phyloP scores from a whole-genome alignment of 2,888 invertebrate species.

The Choreutis nemorana region DNA sequence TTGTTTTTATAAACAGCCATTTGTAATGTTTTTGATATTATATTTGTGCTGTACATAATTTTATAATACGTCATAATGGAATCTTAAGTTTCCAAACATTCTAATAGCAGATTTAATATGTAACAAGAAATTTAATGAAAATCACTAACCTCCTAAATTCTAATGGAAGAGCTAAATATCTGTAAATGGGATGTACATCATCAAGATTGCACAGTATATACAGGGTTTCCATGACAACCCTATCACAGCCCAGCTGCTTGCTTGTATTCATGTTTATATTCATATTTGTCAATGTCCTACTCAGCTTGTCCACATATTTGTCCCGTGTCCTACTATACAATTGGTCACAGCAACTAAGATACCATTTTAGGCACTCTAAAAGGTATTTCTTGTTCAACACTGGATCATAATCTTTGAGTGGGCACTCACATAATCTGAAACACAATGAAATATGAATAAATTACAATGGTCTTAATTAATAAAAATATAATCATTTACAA shows the following conservation, averaged over 20 bases:
- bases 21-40: too few relatives aligned
- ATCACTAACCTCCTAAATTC: constrained; percentile 47
- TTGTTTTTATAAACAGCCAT: too few relatives aligned
- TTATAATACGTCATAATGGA: neutral
- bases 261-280: constrained; percentile 11
- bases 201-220: constrained; percentile 74
- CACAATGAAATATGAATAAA: constrained; percentile 7
- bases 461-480: too few relatives aligned
- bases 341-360: constrained; percentile 65
- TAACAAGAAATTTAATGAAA: too few relatives aligned
- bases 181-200: constrained; percentile 58
- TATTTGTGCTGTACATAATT: too few relatives aligned
- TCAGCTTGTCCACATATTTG: constrained; percentile 5
- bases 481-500: too few relatives aligned
- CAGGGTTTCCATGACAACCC: constrained; percentile 70
- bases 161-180: constrained; percentile 51
- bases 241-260: constrained; percentile 24
- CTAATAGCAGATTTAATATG: too few relatives aligned
- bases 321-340: constrained; percentile 15
- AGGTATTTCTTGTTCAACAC: constrained; percentile 75
- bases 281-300: constrained; percentile 1
- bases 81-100: neutral
- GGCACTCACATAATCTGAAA: constrained; percentile 68
- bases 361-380: constrained; percentile 74
- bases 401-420: constrained; percentile 68